Evolutionary conservation across 2,888 invertebrate species (phyloP).

Genomic region (Leptothorax acervorum): DNA sequence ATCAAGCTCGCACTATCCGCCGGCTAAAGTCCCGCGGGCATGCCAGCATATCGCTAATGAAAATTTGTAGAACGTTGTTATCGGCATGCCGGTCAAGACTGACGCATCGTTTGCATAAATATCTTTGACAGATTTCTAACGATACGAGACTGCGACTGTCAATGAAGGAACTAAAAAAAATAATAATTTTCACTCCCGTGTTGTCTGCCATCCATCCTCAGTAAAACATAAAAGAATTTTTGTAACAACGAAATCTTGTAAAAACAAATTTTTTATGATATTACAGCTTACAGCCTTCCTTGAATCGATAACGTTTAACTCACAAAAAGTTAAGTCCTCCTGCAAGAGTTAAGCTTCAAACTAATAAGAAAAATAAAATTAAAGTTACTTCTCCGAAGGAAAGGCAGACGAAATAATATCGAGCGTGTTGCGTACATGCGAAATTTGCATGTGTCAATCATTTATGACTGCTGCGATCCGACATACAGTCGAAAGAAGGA

Average conservation of each 20-base stretch:
- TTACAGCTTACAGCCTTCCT: not conserved
- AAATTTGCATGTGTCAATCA: constrained; percentile 47
- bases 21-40: constrained; percentile 18
- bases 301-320: not conserved
- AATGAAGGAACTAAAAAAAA: not conserved
- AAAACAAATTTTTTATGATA: not conserved
- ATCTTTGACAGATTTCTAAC: constrained; percentile 20
- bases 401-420: constrained; percentile 10
- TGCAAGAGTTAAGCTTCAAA: not conserved
- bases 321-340: not conserved
- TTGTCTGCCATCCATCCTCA: not conserved
- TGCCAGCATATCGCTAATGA: constrained; percentile 61
- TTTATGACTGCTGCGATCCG: not conserved
- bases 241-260: not conserved
- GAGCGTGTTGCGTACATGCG: not conserved
- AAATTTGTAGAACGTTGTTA: constrained; percentile 69
- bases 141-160: not conserved
- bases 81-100: constrained; percentile 3
- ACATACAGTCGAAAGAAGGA: constrained; percentile 1
- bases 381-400: not conserved
- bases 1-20: constrained; percentile 56
- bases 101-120: constrained; percentile 33
- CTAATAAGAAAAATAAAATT: not conserved
- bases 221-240: not conserved
- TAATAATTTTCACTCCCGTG: not conserved